Evolutionary conservation across 2,888 invertebrate species (phyloP).

Genomic region (Lepetodrilus schrolli): DNA sequence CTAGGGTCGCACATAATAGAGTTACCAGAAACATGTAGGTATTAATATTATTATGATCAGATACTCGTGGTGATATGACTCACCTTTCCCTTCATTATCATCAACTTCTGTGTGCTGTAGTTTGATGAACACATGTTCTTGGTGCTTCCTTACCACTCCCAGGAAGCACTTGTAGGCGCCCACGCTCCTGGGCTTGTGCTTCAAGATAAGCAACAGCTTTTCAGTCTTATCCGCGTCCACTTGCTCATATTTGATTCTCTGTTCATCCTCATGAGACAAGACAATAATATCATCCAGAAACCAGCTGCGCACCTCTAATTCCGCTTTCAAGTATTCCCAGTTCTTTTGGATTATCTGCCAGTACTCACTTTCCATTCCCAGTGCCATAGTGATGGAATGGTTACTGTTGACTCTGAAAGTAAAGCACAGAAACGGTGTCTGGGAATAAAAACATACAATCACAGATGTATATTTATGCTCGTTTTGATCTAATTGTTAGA

Average conservation of each 20-base stretch:
- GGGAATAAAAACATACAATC: too few relatives aligned
- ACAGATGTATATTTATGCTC: too few relatives aligned
- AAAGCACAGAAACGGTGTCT: too few relatives aligned
- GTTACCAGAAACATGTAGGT: too few relatives aligned
- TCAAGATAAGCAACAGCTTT: background rate
- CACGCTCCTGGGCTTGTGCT: background rate
- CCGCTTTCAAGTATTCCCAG: background rate
- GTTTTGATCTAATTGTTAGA: too few relatives aligned
- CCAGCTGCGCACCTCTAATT: background rate
- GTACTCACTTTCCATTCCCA: background rate
- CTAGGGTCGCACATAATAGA: too few relatives aligned
- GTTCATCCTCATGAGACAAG: background rate
- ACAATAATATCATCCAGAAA: background rate
- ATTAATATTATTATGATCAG: too few relatives aligned
- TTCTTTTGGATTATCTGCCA: constrained; percentile 5
- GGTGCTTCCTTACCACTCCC: background rate
- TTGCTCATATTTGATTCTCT: constrained; percentile 3
- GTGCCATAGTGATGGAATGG: too few relatives aligned
- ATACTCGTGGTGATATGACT: background rate
- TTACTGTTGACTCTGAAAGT: too few relatives aligned
- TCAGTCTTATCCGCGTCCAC: background rate
- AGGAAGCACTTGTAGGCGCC: constrained; percentile 9
- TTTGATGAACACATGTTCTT: background rate
- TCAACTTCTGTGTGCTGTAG: background rate
- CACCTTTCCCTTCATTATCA: background rate